Base-by-base conservation (phyloP, 1,140 invertebrate species). In the Lordiphosa stackelbergi region DNA sequence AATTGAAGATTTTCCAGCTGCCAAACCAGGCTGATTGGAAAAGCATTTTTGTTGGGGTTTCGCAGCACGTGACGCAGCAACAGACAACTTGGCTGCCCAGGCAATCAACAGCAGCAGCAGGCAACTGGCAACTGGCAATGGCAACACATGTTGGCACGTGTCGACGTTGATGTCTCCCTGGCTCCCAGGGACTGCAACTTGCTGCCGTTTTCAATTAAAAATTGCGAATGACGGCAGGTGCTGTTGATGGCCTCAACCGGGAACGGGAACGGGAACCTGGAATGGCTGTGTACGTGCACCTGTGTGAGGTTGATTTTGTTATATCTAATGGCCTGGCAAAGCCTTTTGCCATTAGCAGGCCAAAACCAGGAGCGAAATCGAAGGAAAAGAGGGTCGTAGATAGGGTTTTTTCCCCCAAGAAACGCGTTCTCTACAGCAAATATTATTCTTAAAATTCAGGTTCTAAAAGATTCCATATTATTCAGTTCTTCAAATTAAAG, bases 131-230 rank as follows among this genome's bases (percentile, higher is more conserved):
- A 66, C 79, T 42, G 43, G 43, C 42, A 45, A 45, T 61, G 58
- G 58, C 78, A 79, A 68, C 79, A 85, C 54, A 85, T 85, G 69
- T 52, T 68, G 81, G 59, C 81, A 85, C 79, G 79, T 85, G 79
- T 73, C 65, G 51, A 47, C 43, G 57, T 61, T 69, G 60, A 56
- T 61, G 68, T 58, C 55, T 61, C 24, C 24, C 43, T n/a, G 43
- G 43, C 31, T 31, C 11, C 43, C 31, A 22, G 31, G 40, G 31
- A 42, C 55, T 24, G 65, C 51, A 40, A 57, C 52, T 73, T 69
- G 62, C 57, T 73, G 69, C 53, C 70, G 73, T 70, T 75, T 85
- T 85, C 79, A 85, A 85, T 85, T 85, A 85, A 85, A 85, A 84
- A 81, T 79, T 73, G 71, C 66, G 51, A 85, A 55, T 73, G 75